phyloP scores from a whole-genome alignment of 2,888 invertebrate genomes.

The Kuschelorhynchus macadamiae region DNA sequence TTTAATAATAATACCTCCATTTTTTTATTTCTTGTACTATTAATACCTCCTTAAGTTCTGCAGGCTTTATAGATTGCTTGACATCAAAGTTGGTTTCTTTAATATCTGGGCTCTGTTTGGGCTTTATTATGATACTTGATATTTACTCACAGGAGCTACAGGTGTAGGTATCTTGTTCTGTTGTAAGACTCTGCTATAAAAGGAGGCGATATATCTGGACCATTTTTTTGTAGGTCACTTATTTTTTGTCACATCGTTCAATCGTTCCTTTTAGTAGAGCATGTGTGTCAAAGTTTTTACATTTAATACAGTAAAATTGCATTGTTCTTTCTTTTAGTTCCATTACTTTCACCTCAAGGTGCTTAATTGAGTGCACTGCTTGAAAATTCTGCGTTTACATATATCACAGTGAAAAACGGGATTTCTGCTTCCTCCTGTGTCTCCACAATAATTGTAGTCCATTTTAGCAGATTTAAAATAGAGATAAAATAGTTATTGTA shows the following conservation, averaged over 20 bases:
- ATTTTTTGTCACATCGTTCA: constrained; percentile 8
- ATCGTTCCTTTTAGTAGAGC: constrained; percentile 7
- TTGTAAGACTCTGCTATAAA: neutral
- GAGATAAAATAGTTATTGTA: no score
- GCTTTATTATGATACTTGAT: constrained; percentile 10
- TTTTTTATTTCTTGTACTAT: constrained; percentile 3
- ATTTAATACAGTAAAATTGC: constrained; percentile 4
- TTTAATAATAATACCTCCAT: neutral
- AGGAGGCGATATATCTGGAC: neutral
- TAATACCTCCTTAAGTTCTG: constrained; percentile 4
- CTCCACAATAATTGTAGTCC: constrained; percentile 7
- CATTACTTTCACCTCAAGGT: constrained; percentile 9
- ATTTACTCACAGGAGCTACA: neutral
- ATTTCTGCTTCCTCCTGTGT: constrained; percentile 3
- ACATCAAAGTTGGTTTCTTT: constrained; percentile 9
- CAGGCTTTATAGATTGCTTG: constrained; percentile 1
- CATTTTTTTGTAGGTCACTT: neutral
- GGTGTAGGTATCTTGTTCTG: neutral
- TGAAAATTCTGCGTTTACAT: constrained; percentile 11
- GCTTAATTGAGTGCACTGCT: constrained; percentile 11
- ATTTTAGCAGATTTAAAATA: neutral
- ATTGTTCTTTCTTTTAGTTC: constrained; percentile 7
- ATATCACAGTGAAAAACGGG: constrained; percentile 1
- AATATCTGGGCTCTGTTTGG: constrained; percentile 1
- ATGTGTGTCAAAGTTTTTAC: constrained; percentile 4